A percentile compares a stretch with the other conserved stretches of the same genome.
These are phyloP conservation scores for Pelmatolapia mariae DNA, from an alignment of 2,113 vertebrate genomes.

Conservation along the genomic window DNA sequence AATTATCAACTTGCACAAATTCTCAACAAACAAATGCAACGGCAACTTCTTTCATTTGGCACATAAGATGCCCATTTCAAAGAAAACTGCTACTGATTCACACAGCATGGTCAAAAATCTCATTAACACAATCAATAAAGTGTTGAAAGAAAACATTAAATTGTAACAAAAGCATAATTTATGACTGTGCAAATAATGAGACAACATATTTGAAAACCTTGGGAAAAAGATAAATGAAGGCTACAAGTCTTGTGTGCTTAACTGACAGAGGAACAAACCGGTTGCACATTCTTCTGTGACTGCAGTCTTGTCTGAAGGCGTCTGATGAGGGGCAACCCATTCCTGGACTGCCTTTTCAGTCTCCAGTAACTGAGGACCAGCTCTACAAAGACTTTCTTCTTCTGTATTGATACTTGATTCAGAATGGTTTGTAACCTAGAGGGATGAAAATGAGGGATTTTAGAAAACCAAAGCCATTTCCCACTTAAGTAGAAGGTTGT, in stretches of 20 bases:
- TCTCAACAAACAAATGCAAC: background rate
- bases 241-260: constrained; percentile 5
- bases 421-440: constrained; percentile 91
- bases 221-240: background rate
- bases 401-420: constrained; percentile 94
- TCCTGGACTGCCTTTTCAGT: constrained; percentile 91
- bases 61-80: background rate
- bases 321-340: constrained; percentile 88
- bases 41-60: background rate
- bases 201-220: background rate
- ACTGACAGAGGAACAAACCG: constrained; percentile 75
- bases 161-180: background rate
- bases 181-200: background rate
- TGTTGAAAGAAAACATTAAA: background rate
- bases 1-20: background rate
- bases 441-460: background rate
- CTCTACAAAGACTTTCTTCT: constrained; percentile 94
- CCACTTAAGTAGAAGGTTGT: rapidly evolving
- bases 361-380: constrained; percentile 94
- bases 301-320: constrained; percentile 90
- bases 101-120: background rate
- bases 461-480: background rate
- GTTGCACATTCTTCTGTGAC: constrained; percentile 83
- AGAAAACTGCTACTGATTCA: background rate
- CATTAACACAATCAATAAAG: background rate